Evolutionary conservation across 2,888 invertebrate genomes (phyloP).

Genomic region (Diarsia rubi): DNA sequence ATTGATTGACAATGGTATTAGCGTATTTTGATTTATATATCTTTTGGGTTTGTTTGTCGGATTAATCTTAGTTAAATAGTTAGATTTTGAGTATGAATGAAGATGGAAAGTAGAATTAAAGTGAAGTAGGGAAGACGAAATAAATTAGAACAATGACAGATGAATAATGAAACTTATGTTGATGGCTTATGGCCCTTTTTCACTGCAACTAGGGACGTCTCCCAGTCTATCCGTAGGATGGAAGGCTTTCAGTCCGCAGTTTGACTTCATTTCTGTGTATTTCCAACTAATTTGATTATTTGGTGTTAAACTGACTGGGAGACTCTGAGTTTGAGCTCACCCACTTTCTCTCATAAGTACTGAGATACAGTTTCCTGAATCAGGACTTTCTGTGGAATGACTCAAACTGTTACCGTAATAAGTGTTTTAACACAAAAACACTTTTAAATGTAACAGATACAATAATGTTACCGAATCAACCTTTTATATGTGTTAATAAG

Average conservation of each 20-base stretch:
- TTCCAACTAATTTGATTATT: neutral
- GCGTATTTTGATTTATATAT: neutral
- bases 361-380: neutral
- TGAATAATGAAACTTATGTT: neutral
- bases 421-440: no score
- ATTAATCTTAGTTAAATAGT: neutral
- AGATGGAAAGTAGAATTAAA: no score
- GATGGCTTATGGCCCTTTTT: neutral
- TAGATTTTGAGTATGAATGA: no score
- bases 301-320: no score
- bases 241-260: neutral
- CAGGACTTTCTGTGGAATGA: neutral
- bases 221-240: neutral
- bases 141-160: no score
- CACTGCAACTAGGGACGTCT: neutral
- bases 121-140: no score
- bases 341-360: neutral
- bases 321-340: no score
- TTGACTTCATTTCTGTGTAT: neutral
- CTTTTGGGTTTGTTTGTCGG: neutral
- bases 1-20: slow-evolving; percentile 21
- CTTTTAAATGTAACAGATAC: no score
- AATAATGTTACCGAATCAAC: no score
- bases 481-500: no score
- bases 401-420: no score